A percentile compares a stretch with the other conserved stretches of the same genome.
These are phyloP conservation scores for Hyperoplus lanceolatus DNA, from an alignment of 2,797 vertebrate genomes.

Conservation along the genomic window DNA sequence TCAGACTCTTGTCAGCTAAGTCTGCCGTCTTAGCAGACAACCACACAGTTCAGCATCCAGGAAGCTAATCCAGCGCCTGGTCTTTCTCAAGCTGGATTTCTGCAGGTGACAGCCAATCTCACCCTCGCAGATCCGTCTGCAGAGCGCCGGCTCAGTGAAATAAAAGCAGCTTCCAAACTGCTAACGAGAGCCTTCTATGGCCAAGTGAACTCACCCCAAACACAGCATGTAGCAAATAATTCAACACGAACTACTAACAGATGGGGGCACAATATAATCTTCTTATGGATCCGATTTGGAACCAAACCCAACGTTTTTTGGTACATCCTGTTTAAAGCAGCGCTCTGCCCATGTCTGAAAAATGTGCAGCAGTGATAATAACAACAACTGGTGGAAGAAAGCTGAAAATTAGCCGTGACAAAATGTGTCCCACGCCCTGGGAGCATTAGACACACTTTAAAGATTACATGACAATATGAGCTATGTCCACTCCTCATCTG, in stretches of 20 bases:
- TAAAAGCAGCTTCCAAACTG: conserved; percentile 65
- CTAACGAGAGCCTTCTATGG: conserved; percentile 72
- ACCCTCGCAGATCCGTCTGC: conserved; percentile 45
- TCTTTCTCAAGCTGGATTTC: conserved; percentile 67
- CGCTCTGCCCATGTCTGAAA: conserved; percentile 57
- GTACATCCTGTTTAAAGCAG: conserved; percentile 78
- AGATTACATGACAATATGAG: conserved; percentile 30
- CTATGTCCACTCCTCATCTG: neutral
- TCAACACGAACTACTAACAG: conserved; percentile 81
- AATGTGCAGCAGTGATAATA: conserved; percentile 59
- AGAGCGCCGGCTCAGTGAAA: conserved; percentile 51
- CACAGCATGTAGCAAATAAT: conserved; percentile 81
- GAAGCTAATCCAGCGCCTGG: conserved; percentile 72
- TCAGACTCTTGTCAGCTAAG: conserved; percentile 54
- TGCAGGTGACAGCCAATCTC: conserved; percentile 73
- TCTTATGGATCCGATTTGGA: conserved; percentile 85
- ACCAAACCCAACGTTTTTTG: conserved; percentile 66
- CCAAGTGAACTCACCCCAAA: conserved; percentile 75
- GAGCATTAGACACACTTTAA: conserved; percentile 22
- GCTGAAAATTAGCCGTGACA: conserved; percentile 56
- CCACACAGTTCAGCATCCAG: conserved; percentile 68
- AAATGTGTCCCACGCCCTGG: conserved; percentile 15
- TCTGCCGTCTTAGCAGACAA: conserved; percentile 57
- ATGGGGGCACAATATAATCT: conserved; percentile 81
- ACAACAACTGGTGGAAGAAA: conserved; percentile 47